A percentile compares a stretch with the other conserved stretches of the same genome.
Conservation (phyloP, 35 echinoderm and acorn worm species). For the Ptychodera flava region DNA sequence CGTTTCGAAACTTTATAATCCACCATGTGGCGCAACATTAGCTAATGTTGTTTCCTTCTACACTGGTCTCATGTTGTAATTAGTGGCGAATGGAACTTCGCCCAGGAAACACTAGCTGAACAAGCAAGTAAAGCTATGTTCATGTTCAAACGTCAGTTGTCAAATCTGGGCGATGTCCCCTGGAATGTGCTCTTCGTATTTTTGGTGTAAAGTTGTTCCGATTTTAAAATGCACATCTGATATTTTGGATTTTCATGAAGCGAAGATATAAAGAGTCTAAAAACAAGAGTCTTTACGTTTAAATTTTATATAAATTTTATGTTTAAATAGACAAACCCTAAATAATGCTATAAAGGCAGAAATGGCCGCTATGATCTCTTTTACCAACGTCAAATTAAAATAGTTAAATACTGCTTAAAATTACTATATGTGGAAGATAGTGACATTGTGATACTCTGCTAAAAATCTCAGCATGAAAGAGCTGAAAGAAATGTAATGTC, state of each 20-base stretch:
- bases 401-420: slow-evolving; percentile 3
- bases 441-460: not conserved
- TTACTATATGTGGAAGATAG: not conserved
- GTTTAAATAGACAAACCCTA: not conserved
- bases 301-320: not conserved
- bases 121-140: slow-evolving; percentile 9
- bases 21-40: no score
- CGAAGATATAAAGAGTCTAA: not conserved
- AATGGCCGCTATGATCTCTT: no score
- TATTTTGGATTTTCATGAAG: not conserved
- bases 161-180: not conserved
- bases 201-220: slow-evolving; percentile 6
- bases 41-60: slow-evolving; percentile 7
- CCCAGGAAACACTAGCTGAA: slow-evolving; percentile 1
- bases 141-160: not conserved
- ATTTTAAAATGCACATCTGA: not conserved
- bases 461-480: not conserved
- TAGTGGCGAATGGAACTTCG: slow-evolving; percentile 6
- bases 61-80: slow-evolving; percentile 3
- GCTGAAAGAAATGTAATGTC: not conserved
- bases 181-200: not conserved
- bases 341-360: not conserved
- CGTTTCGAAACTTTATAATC: no score
- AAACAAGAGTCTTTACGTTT: not conserved
- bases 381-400: not conserved